These are phyloP conservation scores for Melipona beecheii DNA, from an alignment of 2,888 invertebrate species.

Conservation along the genomic window DNA sequence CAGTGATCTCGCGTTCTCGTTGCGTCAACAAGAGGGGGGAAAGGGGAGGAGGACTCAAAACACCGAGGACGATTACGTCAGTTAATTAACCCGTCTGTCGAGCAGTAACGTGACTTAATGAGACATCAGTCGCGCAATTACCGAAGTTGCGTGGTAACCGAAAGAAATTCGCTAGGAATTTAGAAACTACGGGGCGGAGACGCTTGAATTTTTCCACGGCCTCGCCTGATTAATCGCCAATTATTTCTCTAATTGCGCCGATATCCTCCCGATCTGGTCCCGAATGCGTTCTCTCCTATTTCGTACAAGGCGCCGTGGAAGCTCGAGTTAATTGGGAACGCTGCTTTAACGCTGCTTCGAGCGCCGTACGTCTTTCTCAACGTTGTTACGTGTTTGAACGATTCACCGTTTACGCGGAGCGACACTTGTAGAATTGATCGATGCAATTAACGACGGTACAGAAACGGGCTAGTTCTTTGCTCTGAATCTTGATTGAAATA, in stretches of 20 bases:
- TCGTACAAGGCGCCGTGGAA: neutral
- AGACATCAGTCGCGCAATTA: constrained; percentile 48
- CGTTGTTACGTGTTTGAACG: neutral
- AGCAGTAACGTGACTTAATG: constrained; percentile 40
- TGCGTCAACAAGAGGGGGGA: neutral
- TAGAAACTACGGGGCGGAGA: constrained; percentile 8
- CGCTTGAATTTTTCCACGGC: constrained; percentile 28
- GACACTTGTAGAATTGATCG: neutral
- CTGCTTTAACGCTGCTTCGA: neutral
- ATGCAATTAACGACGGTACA: neutral
- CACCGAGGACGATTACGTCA: constrained; percentile 27
- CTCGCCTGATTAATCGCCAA: constrained; percentile 51
- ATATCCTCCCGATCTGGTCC: neutral
- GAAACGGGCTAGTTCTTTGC: too few relatives aligned
- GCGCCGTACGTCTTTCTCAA: constrained; percentile 22
- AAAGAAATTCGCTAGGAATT: constrained; percentile 43
- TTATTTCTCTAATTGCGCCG: constrained; percentile 50
- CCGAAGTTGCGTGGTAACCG: constrained; percentile 45
- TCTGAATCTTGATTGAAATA: too few relatives aligned
- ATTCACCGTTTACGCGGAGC: neutral
- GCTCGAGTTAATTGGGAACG: constrained; percentile 6
- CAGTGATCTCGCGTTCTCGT: constrained; percentile 3
- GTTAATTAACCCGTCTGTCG: constrained; percentile 36
- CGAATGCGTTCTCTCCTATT: constrained; percentile 20
- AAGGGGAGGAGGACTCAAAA: neutral